Evolutionary conservation across 1,140 invertebrate genomes (phyloP).

Genomic region (Drosophila santomea): DNA sequence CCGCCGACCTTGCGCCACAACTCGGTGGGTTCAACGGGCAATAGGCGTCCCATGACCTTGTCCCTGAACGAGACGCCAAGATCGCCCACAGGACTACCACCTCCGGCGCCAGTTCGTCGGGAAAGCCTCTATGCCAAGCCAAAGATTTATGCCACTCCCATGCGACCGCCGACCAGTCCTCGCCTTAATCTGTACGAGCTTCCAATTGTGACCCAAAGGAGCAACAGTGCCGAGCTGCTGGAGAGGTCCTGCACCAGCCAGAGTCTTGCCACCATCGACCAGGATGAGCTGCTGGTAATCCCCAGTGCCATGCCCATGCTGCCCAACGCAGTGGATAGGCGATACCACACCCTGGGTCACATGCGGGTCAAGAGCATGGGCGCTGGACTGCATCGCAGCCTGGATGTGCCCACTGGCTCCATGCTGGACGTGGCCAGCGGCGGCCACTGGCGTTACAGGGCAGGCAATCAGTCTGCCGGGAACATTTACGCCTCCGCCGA

Average conservation of each 20-base stretch:
- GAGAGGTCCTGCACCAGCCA: conserved; percentile 78
- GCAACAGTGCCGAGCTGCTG: conserved; percentile 76
- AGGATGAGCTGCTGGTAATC: conserved; percentile 76
- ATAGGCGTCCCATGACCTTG: conserved; percentile 64
- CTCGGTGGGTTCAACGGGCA: conserved; percentile 56
- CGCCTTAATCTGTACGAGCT: conserved; percentile 69
- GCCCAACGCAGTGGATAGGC: conserved; percentile 70
- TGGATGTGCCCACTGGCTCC: conserved; percentile 71
- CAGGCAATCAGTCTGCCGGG: conserved; percentile 69
- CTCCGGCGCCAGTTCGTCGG: conserved; percentile 72
- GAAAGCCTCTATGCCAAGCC: conserved; percentile 80
- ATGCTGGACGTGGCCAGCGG: conserved; percentile 67
- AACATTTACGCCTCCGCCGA: conserved; percentile 79
- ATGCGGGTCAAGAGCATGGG: conserved; percentile 82
- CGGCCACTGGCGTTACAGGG: conserved; percentile 45
- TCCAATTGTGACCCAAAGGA: conserved; percentile 70
- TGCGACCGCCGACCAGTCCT: conserved; percentile 56
- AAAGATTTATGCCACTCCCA: conserved; percentile 80
- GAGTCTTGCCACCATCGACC: conserved; percentile 76
- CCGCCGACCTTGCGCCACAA: conserved; percentile 65
- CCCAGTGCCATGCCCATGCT: conserved; percentile 81
- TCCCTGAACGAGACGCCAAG: conserved; percentile 66
- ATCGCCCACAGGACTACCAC: conserved; percentile 69
- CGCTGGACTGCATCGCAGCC: conserved; percentile 66
- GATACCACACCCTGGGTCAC: conserved; percentile 81